phyloP scores from a whole-genome alignment of 2,888 invertebrate species.

The Drosophila paucipuncta region DNA sequence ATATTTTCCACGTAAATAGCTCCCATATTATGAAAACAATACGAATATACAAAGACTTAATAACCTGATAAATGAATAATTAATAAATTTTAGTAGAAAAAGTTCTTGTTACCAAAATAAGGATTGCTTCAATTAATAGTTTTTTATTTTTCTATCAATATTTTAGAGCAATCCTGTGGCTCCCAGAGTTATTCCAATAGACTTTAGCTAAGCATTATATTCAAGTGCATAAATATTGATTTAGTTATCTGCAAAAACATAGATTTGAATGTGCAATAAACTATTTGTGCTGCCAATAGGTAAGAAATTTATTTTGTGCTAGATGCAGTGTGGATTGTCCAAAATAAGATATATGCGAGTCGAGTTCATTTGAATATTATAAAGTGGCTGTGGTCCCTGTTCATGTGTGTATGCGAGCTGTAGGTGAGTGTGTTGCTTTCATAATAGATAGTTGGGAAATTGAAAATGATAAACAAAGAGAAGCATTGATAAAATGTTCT shows the following conservation, averaged over 20 bases:
- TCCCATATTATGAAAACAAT: too few species aligned
- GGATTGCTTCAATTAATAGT: not conserved
- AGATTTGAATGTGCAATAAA: conserved; percentile 5
- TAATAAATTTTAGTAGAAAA: too few species aligned
- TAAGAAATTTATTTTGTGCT: not conserved
- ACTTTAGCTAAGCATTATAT: not conserved
- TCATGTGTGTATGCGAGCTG: conserved; percentile 6
- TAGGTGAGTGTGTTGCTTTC: not conserved
- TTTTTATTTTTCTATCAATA: not conserved
- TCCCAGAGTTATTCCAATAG: not conserved
- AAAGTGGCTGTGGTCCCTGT: conserved; percentile 39
- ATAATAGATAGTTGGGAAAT: conserved; percentile 31
- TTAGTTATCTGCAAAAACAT: not conserved
- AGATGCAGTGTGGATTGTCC: conserved; percentile 34
- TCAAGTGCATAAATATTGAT: not conserved
- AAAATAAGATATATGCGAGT: conserved; percentile 63
- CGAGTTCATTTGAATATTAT: conserved; percentile 72
- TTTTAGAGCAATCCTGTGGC: not conserved
- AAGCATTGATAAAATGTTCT: conserved; percentile 3
- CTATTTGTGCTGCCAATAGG: not conserved
- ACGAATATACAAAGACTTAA: too few species aligned
- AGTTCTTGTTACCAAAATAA: too few species aligned
- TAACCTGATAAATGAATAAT: too few species aligned
- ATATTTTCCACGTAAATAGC: too few species aligned
- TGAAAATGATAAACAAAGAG: conserved; percentile 41